Evolutionary conservation across 2,888 invertebrate genomes (phyloP), one percentile per base, ranked within the genome.

Genomic region (Eupsilia transversa): DNA sequence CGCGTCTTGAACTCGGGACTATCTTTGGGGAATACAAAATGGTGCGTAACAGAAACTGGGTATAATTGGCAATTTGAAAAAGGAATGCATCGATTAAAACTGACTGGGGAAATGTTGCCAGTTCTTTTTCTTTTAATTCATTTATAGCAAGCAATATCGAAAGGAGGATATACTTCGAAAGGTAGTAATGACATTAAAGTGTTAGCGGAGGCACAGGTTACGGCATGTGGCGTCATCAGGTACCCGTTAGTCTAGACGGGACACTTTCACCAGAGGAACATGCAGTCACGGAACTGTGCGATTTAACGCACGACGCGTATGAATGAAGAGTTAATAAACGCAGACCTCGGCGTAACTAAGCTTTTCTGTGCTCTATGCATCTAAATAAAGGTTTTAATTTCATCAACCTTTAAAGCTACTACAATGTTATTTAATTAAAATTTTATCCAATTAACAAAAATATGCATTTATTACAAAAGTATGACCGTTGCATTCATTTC

Each of bases 261-360:
- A 60, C 72, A 80, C 87, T 87, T 87, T 87, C 87, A 77, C 86
- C 65, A 46, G 59, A 65, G 66, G 54, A 71, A 43, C 33, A 33
- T 71, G 75, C 79, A 68, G 46, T 64, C 59, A 65, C 72, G 72
- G 68, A 57, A 74, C 61, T 38, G 66, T 77, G 69, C 69, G 27
- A 67, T 69, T 79, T 49, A 75, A 70, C 20, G 73, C 43, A 49
- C 56, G 52, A 2, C 43, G 38, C n/a, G 3, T 30, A 59, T 43
- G 41, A 65, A 59, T 43, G 41, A 65, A 74, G 33, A 67, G 49
- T 79, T 54, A 59, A 65, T 79, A 67, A 79, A 68, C 61, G 43
- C n/a, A 43, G 41, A 72, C 38, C 30, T 52, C 61, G 30, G 12
- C n/a, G 12, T 59, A 30, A 64, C 54, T 23, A 60, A 46, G 52